Base-by-base conservation (phyloP, 2,797 vertebrate species). In the Botia almorhae region DNA sequence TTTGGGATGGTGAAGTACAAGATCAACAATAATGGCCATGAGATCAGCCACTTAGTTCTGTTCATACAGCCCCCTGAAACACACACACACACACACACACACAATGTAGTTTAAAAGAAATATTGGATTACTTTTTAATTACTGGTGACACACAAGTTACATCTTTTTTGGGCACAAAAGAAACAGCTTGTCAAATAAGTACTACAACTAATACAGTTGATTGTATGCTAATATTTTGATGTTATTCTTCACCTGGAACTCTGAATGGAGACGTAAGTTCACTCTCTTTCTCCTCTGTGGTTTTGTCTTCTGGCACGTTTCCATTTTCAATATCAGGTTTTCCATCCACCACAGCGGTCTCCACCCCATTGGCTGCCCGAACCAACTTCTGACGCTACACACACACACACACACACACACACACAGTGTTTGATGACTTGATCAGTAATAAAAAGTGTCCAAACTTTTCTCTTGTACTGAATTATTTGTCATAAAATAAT, bases 301-400 rank as follows among this genome's bases (percentile, higher is more conserved):
- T 90, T 87, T 95, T 95, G 89, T 95, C 93, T 87, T 94, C 93
- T 0, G 96, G 96, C n/a, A 99, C 92, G 0, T 96, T 96, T 39
- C 97, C 98, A 0, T 99, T 99, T 89, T 97, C 97, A 0, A 98
- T 94, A 43, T 97, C 95, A 0, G 94, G 92, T 76, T 96, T 96
- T 65, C 96, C 96, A 17, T 97, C 97, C 65, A 96, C 91, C 1
- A 95, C 94, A 88, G 94, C 95, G 12, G 90, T 94, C 88, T 95
- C 94, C 69, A 96, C 90, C 0, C 96, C 94, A 0, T 96, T 97
- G 11, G 96, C 93, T 0, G 95, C 95, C 10, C 96, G 97, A 84
- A 98, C 96, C 87, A 98, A 91, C 86, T 96, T 95, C 92, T 98
- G 97, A 65, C 96, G 94, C 96, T 93, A 53, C 33, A 85, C 13